Base-by-base conservation (phyloP, 2,797 vertebrate species). In the Macrochelys suwanniensis region DNA sequence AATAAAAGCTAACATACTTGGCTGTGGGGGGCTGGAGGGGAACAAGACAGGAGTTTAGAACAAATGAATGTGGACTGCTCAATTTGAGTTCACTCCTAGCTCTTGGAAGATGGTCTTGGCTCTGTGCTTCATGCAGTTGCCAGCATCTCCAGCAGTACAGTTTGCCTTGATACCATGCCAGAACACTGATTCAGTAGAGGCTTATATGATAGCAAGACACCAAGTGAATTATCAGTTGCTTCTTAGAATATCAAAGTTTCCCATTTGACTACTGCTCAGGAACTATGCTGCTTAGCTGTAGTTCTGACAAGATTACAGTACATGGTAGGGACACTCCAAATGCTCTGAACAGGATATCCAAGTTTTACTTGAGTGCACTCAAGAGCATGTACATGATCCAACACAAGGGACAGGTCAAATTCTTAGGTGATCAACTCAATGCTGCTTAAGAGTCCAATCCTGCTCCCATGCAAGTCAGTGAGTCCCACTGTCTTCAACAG, bases 261-360 rank as follows among this genome's bases (percentile, higher is more conserved):
- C 25, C 45, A 47, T 76, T 76, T 76, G 7, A 49, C 68, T 13
- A 50, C 5, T 17, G 19, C 42, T 28, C n/a, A 23, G n/a, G 13
- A 26, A 47, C 16, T 19, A 10, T 11, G 57, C 0, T 0, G 47
- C 17, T 85, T 71, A 21, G 47, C 5, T 31, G 0, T 77, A 89
- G 37, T 74, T 54, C 56, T 61, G 8, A 74, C 1, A 89, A 15
- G 15, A 85, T 4, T 5, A 51, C 19, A 59, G 45, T 56, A 87
- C 23, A 42, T 57, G 49, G 13, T 12, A 47, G 16, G 4, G 5
- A 2, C 7, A 4, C 25, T 51, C n/a, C 25, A 85, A 93, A 7
- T 23, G 15, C 19, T 80, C n/a, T 37, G 9, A 85, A 91, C 5
- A 53, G 6, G 47, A 7, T 53, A 76, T 61, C 10, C 68, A 19